Percentiles rank a stretch among this genome's conserved stretches.
These are phyloP conservation scores for Carduelis carduelis DNA, from an alignment of 2,797 vertebrate genomes.

Conservation along the genomic window DNA sequence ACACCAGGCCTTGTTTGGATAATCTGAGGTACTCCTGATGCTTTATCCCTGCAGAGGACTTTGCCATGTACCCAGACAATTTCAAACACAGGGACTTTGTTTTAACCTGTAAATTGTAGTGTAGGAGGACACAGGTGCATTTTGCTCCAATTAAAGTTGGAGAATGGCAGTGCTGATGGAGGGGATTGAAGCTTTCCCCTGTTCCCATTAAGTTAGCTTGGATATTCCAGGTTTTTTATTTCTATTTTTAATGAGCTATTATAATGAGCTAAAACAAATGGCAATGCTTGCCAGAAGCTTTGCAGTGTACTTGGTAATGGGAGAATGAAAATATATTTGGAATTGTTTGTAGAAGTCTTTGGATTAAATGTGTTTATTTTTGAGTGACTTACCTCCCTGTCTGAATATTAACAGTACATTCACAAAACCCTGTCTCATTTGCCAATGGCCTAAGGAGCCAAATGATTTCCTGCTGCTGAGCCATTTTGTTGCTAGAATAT, in stretches of 20 bases:
- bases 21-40: not conserved
- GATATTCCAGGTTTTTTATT: not conserved
- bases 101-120: not conserved
- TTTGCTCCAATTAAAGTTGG: not conserved
- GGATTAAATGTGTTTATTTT: not conserved
- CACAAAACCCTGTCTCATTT: not conserved
- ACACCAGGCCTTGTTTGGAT: no score
- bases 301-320: not conserved
- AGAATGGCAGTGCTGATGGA: not conserved
- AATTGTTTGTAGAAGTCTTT: not conserved
- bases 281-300: not conserved
- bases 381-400: not conserved
- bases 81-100: not conserved
- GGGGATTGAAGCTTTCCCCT: not conserved
- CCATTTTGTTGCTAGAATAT: not conserved
- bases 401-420: not conserved
- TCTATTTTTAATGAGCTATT: not conserved
- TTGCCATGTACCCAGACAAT: accelerated
- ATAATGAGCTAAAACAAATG: not conserved
- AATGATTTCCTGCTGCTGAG: not conserved
- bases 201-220: not conserved
- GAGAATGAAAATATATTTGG: not conserved
- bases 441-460: not conserved
- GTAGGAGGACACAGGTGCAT: not conserved
- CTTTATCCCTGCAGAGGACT: not conserved